Base-by-base conservation (phyloP, 2,888 invertebrate species). In the Perithous albicinctus region DNA sequence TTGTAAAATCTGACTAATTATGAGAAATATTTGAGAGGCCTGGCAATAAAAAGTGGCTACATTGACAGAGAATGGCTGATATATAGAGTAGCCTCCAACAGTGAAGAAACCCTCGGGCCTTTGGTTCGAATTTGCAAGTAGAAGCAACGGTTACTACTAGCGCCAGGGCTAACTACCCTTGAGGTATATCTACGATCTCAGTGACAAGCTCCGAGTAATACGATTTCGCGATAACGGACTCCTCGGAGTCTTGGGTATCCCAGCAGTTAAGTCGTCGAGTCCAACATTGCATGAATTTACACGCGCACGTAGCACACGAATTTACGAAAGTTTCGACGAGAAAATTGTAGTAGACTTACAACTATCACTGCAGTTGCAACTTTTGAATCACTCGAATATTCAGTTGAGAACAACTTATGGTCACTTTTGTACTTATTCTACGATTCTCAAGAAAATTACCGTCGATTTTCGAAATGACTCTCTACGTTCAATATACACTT, bases 121-220 rank as follows among this genome's bases (percentile, higher is more conserved):
- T 67, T 51, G 35, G 26, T n/a, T 46, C 43, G 66, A 26, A 29
- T 51, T 67, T 10, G 51, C 61, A 63, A 35, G 61, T 63, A 35
- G 38, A 35, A 63, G 61, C 41, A 41, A 41, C 61, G 35, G 32
- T 10, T 32, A 54, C 38, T 32, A 59, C 38, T 32, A 59, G 43
- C 43, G 35, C 70, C 63, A 70, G 61, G 61, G 41, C 61, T 73
- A 66, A 78, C 61, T 54, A 74, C 41, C 67, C 73, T 41, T 61
- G 59, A 35, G 66, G 48, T 41, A 32, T 74, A 79, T 79, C 67
- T 74, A 74, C 69, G 74, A 79, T 74, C 79, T 78, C 66, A 67
- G 59, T 59, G 73, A 78, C 78, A 78, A 78, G 66, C 48, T 56
- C 29, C 26, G 32, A 46, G 72, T 79, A 74, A 69, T 74, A 69